Base-by-base conservation (phyloP, 2,888 invertebrate genomes). In the Oxystoma pomonae region DNA sequence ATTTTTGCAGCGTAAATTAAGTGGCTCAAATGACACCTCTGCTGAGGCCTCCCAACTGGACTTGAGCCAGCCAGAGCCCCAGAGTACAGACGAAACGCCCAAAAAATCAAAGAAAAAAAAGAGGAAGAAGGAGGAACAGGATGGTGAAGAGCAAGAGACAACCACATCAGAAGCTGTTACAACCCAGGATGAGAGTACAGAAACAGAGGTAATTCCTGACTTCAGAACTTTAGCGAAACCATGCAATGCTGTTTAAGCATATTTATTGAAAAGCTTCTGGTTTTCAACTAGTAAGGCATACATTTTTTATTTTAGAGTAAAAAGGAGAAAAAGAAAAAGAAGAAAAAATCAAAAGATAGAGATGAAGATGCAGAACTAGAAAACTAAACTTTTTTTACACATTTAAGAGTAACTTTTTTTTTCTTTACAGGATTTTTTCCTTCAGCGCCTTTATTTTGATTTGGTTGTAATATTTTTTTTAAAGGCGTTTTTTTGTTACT, bases 241-340 rank as follows among this genome's bases (percentile, higher is more conserved):
- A n/a, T n/a, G n/a, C n/a, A n/a, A n/a, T n/a, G n/a, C n/a, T n/a
- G n/a, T n/a, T n/a, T n/a, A n/a, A n/a, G n/a, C n/a, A n/a, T n/a
- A n/a, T n/a, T n/a, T n/a, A n/a, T n/a, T n/a, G n/a, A n/a, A n/a
- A n/a, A n/a, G n/a, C n/a, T n/a, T n/a, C n/a, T n/a, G n/a, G n/a
- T n/a, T n/a, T n/a, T n/a, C n/a, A n/a, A n/a, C n/a, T n/a, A n/a
- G n/a, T n/a, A n/a, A 35, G 12, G 3, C 12, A 35, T 7, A 17
- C 1, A 52, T 20, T 57, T 61, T 20, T 17, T 59, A 49, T 60
- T 35, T 63, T 20, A 18, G n/a, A 59, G 63, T 22, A 61, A 61
- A 52, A 66, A 66, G 22, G 64, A 66, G 22, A 66, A 66, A 21
- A 66, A 66, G 57, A 66, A 66, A 55, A 65, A 65, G 49, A 66